Conservation (phyloP, 2,888 invertebrate species). For the Bruchidius siliquastri region DNA sequence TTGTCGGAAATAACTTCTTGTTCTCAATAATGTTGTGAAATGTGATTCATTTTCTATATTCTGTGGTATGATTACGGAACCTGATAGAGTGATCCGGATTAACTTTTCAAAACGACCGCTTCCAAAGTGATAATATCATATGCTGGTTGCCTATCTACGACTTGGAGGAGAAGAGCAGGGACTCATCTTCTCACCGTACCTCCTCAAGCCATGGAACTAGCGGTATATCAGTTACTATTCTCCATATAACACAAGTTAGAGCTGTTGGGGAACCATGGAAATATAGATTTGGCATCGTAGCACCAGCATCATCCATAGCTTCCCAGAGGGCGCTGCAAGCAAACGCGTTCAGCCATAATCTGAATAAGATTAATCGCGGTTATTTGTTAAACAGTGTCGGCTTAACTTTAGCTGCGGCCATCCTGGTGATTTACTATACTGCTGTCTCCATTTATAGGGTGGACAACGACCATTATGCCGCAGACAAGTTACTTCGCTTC, state of each 20-base stretch:
- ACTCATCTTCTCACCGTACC: too few relatives aligned
- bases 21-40: not conserved
- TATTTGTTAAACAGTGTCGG: slow-evolving; percentile 29
- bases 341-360: slow-evolving; percentile 17
- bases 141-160: too few relatives aligned
- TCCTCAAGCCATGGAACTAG: too few relatives aligned
- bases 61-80: too few relatives aligned
- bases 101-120: too few relatives aligned
- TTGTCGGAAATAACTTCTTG: not conserved
- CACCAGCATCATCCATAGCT: not conserved
- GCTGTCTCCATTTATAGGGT: not conserved
- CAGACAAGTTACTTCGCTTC: not conserved
- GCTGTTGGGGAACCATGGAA: not conserved
- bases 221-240: too few relatives aligned
- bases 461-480: not conserved
- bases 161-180: too few relatives aligned
- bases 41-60: too few relatives aligned
- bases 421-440: not conserved
- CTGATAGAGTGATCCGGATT: too few relatives aligned
- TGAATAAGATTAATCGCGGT: slow-evolving; percentile 28
- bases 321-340: not conserved
- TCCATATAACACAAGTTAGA: too few relatives aligned
- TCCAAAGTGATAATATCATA: too few relatives aligned
- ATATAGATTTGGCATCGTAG: not conserved
- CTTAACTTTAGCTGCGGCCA: slow-evolving; percentile 15